Evolutionary conservation across 2,888 invertebrate genomes (phyloP), one percentile per base, ranked within the genome.

Genomic region (Drosophila stalkeri): DNA sequence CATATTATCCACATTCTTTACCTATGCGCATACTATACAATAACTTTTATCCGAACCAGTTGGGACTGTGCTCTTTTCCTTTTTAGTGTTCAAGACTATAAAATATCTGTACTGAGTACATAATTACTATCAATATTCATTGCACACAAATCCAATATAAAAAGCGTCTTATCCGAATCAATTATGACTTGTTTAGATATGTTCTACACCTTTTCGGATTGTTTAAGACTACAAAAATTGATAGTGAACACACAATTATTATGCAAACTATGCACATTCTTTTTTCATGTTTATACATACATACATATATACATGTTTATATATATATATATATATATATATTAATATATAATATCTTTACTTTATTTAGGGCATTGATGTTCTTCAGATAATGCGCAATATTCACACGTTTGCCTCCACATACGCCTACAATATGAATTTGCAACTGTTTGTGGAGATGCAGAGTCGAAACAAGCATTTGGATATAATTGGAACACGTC

Each of bases 381-480:
- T 99, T 0, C 94, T 99, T 67, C 98, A 99, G 94, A 98, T 99
- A 69, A 99, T 99, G 97, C 94, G 98, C 47, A 99, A 99, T 91
- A 98, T 99, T 73, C 96, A 98, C 88, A 95, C 97, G 56, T 99
- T 99, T 93, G 99, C 99, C 14, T 96, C 97, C 0, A 96, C 96
- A 89, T 99, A 98, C 93, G 94, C 97, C 23, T 99, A 99, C 93
- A 99, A 99, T 93, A 94, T 99, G 81, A 99, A 99, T 92, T 98
- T 98, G 88, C 99, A 99, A 94, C 96, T 98, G 72, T 99, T 99
- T 92, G 96, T 99, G 66, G 99, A 99, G 93, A 96, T 96, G 80
- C 95, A 96, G 64, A 98, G 98, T 91, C 96, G 96, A 83, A 98
- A 97, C 92, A 99, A 99, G 91, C 97, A 98, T 93, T 94, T 99